phyloP scores from a whole-genome alignment of 2,888 invertebrate genomes.

The Hanleya hanleyi region DNA sequence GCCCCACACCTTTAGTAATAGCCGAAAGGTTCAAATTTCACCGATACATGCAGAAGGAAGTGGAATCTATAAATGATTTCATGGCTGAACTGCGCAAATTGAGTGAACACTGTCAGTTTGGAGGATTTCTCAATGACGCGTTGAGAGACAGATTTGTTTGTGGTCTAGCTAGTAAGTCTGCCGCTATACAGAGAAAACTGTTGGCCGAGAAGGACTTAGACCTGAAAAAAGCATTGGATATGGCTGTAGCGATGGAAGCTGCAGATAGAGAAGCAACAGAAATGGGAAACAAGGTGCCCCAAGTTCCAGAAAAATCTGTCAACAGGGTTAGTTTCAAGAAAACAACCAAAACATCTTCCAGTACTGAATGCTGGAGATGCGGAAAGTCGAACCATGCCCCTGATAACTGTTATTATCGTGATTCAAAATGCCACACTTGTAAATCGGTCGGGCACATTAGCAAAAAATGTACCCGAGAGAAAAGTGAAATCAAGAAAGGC shows the following conservation, averaged over 20 bases:
- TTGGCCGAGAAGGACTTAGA: too few relatives aligned
- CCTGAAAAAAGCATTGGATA: background rate
- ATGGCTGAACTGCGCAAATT: background rate
- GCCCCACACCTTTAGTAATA: background rate
- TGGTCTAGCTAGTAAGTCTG: background rate
- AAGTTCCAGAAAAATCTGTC: too few relatives aligned
- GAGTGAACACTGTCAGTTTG: background rate
- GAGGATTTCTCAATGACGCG: background rate
- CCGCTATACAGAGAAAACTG: too few relatives aligned
- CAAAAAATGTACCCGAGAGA: slow-evolving; percentile 3
- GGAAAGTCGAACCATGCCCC: background rate
- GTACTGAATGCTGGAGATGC: background rate
- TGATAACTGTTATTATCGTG: background rate
- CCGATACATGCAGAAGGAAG: background rate
- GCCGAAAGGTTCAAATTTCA: too few relatives aligned
- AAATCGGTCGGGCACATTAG: background rate
- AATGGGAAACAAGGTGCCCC: background rate
- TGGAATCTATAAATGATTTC: background rate
- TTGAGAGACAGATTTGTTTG: slow-evolving; percentile 2
- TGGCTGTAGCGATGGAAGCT: background rate
- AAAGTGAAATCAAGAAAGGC: too few relatives aligned
- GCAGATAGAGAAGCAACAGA: background rate
- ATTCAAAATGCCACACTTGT: background rate
- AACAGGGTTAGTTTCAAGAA: too few relatives aligned
- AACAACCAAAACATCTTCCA: background rate